phyloP scores from a whole-genome alignment of 2,888 invertebrate genomes.

The Vandiemenella viatica region DNA sequence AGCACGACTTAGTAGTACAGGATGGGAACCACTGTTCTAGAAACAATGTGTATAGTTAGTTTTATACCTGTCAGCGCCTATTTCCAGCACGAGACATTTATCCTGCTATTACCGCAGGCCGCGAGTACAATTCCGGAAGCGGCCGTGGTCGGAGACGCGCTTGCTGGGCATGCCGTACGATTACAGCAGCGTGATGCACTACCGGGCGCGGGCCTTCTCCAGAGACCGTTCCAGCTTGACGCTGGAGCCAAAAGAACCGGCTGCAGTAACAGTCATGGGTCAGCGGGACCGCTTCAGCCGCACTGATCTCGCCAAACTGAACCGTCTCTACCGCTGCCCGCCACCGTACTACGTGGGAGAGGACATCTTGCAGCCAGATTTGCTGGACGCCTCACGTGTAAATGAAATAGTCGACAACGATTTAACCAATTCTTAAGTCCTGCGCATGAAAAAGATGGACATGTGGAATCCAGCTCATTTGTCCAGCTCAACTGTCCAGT shows the following conservation, averaged over 20 bases:
- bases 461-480: too few species aligned
- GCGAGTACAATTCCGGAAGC: conserved; percentile 21
- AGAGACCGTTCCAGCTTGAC: conserved; percentile 29
- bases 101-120: too few species aligned
- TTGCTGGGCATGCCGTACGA: conserved; percentile 22
- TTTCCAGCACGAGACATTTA: too few species aligned
- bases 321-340: conserved; percentile 22
- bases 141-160: conserved; percentile 18
- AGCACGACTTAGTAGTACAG: too few species aligned
- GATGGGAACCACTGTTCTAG: too few species aligned
- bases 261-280: conserved; percentile 24
- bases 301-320: conserved; percentile 24
- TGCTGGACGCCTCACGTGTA: too few species aligned
- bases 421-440: too few species aligned
- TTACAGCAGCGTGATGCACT: conserved; percentile 26
- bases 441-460: too few species aligned
- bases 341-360: not conserved
- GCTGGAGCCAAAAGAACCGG: conserved; percentile 27
- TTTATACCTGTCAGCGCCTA: too few species aligned
- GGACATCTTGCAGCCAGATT: not conserved
- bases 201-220: conserved; percentile 34
- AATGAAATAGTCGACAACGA: too few species aligned
- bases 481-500: too few species aligned
- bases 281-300: conserved; percentile 24
- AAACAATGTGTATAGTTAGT: too few species aligned